These are phyloP conservation scores for Somateria mollissima DNA, from an alignment of 2,797 vertebrate species.

Conservation along the genomic window DNA sequence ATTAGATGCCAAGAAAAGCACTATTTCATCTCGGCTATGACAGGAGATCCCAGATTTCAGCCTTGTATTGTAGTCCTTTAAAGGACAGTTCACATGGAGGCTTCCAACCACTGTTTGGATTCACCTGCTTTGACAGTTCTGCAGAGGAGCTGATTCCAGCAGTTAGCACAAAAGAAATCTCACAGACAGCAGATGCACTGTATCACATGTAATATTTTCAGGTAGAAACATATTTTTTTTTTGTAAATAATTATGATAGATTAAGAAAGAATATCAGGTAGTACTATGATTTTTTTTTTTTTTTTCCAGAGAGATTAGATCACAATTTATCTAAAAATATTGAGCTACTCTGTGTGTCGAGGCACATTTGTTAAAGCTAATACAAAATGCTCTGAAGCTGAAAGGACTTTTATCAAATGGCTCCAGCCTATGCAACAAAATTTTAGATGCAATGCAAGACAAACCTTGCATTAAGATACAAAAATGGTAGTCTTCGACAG, in stretches of 20 bases:
- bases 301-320: background rate
- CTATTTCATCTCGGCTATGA: slow-evolving; percentile 28
- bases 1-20: slow-evolving; percentile 23
- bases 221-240: background rate
- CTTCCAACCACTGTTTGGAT: background rate
- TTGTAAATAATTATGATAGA: background rate
- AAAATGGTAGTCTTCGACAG: background rate
- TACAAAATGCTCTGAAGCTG: background rate
- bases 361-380: background rate
- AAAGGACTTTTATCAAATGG: background rate
- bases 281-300: background rate
- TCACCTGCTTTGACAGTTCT: background rate
- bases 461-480: background rate
- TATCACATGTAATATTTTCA: background rate
- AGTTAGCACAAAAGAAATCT: background rate
- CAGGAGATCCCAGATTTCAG: slow-evolving; percentile 27
- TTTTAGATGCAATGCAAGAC: background rate
- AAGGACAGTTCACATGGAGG: background rate
- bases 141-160: background rate
- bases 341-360: background rate
- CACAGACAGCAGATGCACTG: background rate
- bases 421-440: background rate
- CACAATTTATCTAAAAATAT: background rate
- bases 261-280: background rate
- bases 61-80: background rate